phyloP scores from a whole-genome alignment of 2,888 invertebrate genomes.

The Xanthia togata region DNA sequence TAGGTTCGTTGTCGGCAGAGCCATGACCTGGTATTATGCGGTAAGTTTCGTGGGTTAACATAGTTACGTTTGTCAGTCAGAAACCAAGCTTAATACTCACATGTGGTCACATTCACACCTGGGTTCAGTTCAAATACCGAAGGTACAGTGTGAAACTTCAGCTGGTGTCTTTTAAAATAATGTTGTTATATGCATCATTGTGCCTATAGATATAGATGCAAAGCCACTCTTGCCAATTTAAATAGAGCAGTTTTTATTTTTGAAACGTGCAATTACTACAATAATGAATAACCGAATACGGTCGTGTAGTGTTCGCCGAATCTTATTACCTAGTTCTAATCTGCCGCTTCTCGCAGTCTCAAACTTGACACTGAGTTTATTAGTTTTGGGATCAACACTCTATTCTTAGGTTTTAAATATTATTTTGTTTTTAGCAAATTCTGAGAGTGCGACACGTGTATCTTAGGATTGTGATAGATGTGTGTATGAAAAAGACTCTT shows the following conservation, averaged over 20 bases:
- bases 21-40: not conserved
- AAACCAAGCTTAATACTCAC: not conserved
- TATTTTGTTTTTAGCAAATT: conserved; percentile 25
- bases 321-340: conserved; percentile 27
- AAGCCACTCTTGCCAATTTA: not conserved
- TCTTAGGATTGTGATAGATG: not conserved
- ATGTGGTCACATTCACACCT: not conserved
- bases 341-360: conserved; percentile 21
- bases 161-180: not conserved
- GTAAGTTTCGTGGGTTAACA: not conserved
- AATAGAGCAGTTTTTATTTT: not conserved
- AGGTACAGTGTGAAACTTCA: not conserved
- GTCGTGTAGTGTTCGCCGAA: not conserved
- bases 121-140: not conserved
- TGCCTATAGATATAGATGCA: not conserved
- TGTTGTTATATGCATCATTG: not conserved
- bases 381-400: conserved; percentile 23
- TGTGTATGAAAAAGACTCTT: not conserved
- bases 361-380: conserved; percentile 45
- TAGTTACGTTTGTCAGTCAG: not conserved
- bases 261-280: not conserved
- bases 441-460: not conserved
- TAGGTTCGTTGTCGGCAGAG: not conserved
- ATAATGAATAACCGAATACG: too few relatives aligned
- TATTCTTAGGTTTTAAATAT: conserved; percentile 4